Percentiles rank a stretch among this genome's conserved stretches.
Evolutionary conservation across 2,113 vertebrate species (phyloP).

Genomic region (Illadopsis cleaveri): DNA sequence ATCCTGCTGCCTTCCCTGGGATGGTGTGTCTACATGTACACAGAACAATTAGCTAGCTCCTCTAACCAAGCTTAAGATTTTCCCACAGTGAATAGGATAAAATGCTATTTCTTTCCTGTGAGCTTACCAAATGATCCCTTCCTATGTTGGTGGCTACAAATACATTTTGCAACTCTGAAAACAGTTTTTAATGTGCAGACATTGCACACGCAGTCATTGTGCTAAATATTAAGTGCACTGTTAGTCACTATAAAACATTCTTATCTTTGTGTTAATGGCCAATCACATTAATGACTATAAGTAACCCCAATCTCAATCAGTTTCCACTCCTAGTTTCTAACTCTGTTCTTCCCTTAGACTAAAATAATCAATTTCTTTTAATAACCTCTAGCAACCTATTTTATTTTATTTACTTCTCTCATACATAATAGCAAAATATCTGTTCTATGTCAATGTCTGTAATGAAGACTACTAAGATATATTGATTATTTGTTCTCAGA

Average conservation of each 20-base stretch:
- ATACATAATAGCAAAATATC: background rate
- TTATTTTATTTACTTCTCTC: background rate
- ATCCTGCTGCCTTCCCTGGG: background rate
- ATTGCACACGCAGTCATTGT: background rate
- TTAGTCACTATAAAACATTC: background rate
- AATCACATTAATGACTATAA: background rate
- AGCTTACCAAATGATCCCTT: background rate
- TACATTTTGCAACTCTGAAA: background rate
- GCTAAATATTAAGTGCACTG: background rate
- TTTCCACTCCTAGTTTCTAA: background rate
- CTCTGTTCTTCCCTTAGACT: background rate
- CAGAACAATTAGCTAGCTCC: slow-evolving; percentile 15
- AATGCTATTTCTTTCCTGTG: background rate
- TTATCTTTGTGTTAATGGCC: background rate
- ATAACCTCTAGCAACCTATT: background rate
- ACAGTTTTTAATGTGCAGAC: background rate
- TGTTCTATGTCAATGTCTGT: background rate
- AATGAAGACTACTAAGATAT: background rate
- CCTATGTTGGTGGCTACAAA: background rate
- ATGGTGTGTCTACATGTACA: background rate
- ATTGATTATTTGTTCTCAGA: background rate
- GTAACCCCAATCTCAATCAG: background rate
- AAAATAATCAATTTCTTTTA: background rate
- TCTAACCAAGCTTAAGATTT: slow-evolving; percentile 13
- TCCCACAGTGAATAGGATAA: background rate